Conservation (phyloP, 2,888 invertebrate species). For the Poecilobothrus nobilitatus region DNA sequence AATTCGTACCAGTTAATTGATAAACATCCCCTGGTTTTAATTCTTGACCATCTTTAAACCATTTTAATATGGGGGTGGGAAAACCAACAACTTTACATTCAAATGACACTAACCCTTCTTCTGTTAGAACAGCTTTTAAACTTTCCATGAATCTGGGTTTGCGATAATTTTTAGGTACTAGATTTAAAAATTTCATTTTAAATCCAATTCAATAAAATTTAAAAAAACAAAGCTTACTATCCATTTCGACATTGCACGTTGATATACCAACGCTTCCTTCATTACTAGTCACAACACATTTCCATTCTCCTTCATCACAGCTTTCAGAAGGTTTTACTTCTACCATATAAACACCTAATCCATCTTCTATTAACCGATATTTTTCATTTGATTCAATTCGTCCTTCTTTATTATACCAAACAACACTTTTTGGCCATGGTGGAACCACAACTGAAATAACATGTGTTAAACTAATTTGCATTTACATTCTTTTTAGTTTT, state of each 20-base stretch:
- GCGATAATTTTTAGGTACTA: constrained; percentile 83
- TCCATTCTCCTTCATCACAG: constrained; percentile 82
- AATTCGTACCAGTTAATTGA: constrained; percentile 83
- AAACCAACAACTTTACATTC: constrained; percentile 91
- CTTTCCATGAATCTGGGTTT: constrained; percentile 86
- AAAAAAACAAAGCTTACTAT: constrained; percentile 50
- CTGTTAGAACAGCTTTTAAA: constrained; percentile 77
- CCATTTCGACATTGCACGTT: constrained; percentile 65
- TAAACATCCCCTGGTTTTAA: constrained; percentile 87
- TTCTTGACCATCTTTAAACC: constrained; percentile 91
- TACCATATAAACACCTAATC: constrained; percentile 70
- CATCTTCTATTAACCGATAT: constrained; percentile 70
- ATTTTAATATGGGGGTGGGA: constrained; percentile 75
- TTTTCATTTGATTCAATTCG: constrained; percentile 61
- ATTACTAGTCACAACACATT: constrained; percentile 72
- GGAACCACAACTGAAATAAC: constrained; percentile 60
- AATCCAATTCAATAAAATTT: constrained; percentile 11
- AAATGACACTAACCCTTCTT: constrained; percentile 85
- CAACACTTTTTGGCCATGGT: constrained; percentile 73
- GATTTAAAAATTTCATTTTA: constrained; percentile 28
- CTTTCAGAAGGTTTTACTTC: constrained; percentile 68
- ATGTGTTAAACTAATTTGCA: background rate
- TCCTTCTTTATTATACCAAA: constrained; percentile 81
- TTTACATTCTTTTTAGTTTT: background rate
- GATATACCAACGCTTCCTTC: constrained; percentile 69